A percentile compares a stretch with the other conserved stretches of the same genome.
These are phyloP conservation scores for Drosophila sucinea DNA, from an alignment of 1,140 invertebrate genomes.

Conservation along the genomic window DNA sequence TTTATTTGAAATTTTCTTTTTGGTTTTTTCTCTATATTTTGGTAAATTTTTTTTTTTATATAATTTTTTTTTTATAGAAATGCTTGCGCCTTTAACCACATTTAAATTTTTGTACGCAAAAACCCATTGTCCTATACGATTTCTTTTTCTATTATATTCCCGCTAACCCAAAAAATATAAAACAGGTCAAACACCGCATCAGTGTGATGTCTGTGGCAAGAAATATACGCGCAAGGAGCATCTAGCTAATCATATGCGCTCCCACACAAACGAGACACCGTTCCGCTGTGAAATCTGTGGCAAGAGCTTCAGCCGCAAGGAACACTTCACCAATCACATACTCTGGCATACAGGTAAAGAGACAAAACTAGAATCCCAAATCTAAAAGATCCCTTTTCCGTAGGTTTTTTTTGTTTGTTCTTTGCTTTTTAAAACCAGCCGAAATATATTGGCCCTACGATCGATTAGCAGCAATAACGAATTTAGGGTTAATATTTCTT, in stretches of 20 bases:
- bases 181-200: slow-evolving; percentile 82
- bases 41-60: not conserved
- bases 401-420: not conserved
- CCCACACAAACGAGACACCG: slow-evolving; percentile 91
- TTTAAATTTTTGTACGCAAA: not conserved
- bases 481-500: too few species aligned
- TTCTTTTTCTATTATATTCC: slow-evolving; percentile 36
- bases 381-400: slow-evolving; percentile 20
- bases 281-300: slow-evolving; percentile 92
- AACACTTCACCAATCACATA: slow-evolving; percentile 93
- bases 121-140: slow-evolving; percentile 40
- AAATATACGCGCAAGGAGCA: slow-evolving; percentile 94
- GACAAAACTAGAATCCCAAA: slow-evolving; percentile 56
- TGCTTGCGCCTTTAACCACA: slow-evolving; percentile 60
- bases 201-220: slow-evolving; percentile 86
- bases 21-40: not conserved
- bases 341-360: slow-evolving; percentile 90
- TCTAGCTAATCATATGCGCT: slow-evolving; percentile 91
- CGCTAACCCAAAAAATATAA: slow-evolving; percentile 21
- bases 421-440: not conserved
- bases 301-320: slow-evolving; percentile 93
- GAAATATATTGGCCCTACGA: slow-evolving; percentile 37
- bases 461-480: slow-evolving; percentile 68
- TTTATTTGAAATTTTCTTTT: slow-evolving; percentile 12
- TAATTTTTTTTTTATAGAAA: slow-evolving; percentile 17